Conservation (phyloP, 2,888 invertebrate genomes). For the Panorpa germanica region DNA sequence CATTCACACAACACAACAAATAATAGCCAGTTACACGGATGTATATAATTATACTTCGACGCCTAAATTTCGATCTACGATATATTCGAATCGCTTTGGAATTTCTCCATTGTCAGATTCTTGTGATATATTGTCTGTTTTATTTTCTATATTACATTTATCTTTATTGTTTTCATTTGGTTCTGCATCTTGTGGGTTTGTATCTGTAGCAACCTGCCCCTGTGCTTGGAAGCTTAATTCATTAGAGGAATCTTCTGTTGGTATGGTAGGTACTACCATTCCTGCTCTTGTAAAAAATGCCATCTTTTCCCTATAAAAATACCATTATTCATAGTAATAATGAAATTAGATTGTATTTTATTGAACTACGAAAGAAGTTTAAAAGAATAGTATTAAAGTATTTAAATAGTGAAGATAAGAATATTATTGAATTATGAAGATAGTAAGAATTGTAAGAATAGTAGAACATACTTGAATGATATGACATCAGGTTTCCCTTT, state of each 20-base stretch:
- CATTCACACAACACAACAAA: neutral
- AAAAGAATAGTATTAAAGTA: no score
- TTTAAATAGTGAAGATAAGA: neutral
- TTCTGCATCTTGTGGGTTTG: slow-evolving; percentile 11
- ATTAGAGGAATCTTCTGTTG: slow-evolving; percentile 35
- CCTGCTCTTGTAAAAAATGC: slow-evolving; percentile 82
- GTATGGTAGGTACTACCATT: slow-evolving; percentile 53
- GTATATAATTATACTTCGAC: slow-evolving; percentile 52
- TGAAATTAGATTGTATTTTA: no score
- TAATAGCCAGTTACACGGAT: neutral
- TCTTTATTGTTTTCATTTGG: slow-evolving; percentile 7
- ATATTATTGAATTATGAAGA: neutral
- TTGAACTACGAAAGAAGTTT: no score
- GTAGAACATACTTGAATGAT: slow-evolving; percentile 66
- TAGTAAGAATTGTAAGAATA: slow-evolving; percentile 7
- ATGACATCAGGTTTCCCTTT: slow-evolving; percentile 79
- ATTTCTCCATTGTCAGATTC: slow-evolving; percentile 21
- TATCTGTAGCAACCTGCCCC: slow-evolving; percentile 11
- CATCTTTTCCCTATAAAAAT: slow-evolving; percentile 74
- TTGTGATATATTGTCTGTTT: slow-evolving; percentile 15
- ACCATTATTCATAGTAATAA: slow-evolving; percentile 11
- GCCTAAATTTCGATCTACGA: slow-evolving; percentile 65
- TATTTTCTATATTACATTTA: slow-evolving; percentile 10
- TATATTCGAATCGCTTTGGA: slow-evolving; percentile 52
- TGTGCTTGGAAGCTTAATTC: slow-evolving; percentile 16